Evolutionary conservation across 2,888 invertebrate genomes (phyloP).

Genomic region (Diogma glabrata): DNA sequence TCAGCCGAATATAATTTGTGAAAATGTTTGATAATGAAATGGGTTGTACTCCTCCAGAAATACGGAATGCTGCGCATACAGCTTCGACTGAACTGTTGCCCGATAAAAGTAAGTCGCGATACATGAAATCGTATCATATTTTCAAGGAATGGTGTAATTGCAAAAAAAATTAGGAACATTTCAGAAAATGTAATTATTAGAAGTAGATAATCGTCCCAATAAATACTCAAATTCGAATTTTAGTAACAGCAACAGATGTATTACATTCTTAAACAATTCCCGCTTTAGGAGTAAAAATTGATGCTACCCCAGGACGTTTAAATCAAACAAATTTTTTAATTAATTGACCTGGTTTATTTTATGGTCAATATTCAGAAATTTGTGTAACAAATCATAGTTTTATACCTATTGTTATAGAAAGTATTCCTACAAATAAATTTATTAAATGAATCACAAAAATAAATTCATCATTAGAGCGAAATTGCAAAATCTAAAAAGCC

Average conservation of each 20-base stretch:
- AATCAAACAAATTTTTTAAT: conserved; percentile 51
- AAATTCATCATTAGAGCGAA: conserved; percentile 1
- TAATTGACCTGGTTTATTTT: conserved; percentile 43
- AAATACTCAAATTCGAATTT: conserved; percentile 5
- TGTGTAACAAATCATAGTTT: neutral
- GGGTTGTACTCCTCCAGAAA: too few species aligned
- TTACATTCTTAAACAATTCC: conserved; percentile 1
- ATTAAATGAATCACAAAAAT: neutral
- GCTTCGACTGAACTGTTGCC: too few species aligned
- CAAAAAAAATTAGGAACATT: too few species aligned
- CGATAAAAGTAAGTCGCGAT: too few species aligned
- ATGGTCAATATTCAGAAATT: neutral
- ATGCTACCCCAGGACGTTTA: conserved; percentile 46
- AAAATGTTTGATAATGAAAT: too few species aligned
- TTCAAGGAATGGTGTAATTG: too few species aligned
- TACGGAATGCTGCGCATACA: too few species aligned
- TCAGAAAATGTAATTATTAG: too few species aligned
- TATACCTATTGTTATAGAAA: neutral
- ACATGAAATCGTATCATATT: too few species aligned
- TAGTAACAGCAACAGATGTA: neutral
- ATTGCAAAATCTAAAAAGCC: too few species aligned
- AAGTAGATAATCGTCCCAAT: too few species aligned
- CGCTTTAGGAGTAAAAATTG: neutral
- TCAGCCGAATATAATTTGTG: too few species aligned
- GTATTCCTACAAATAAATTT: neutral